A percentile compares a stretch with the other conserved stretches of the same genome.
Evolutionary conservation across 2,113 vertebrate genomes (phyloP).

Genomic region (Micronisus gabar): DNA sequence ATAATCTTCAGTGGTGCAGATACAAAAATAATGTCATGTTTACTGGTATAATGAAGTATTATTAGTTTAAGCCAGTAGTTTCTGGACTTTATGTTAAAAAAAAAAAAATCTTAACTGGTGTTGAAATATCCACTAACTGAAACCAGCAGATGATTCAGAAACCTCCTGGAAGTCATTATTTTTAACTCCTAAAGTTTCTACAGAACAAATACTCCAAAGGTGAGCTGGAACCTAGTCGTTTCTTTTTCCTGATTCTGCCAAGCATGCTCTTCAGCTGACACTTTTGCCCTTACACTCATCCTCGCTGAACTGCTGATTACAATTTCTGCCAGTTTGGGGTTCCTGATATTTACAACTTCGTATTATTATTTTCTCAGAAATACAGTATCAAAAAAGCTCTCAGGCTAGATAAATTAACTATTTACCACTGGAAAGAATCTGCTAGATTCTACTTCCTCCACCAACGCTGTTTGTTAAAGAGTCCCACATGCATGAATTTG

Average conservation of each 20-base stretch:
- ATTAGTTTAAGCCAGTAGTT: not conserved
- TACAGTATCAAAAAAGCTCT: not conserved
- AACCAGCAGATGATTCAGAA: not conserved
- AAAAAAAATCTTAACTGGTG: not conserved
- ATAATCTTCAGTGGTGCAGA: not conserved
- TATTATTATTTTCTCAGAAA: not conserved
- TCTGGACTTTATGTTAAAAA: not conserved
- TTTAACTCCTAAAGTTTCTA: not conserved
- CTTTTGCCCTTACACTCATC: not conserved
- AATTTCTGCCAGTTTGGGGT: not conserved
- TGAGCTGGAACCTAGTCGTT: not conserved
- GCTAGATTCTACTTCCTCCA: not conserved
- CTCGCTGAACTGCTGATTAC: not conserved
- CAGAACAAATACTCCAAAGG: not conserved
- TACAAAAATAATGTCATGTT: not conserved
- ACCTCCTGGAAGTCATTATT: not conserved
- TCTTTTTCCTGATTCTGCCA: not conserved
- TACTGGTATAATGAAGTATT: not conserved
- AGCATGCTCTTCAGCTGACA: not conserved
- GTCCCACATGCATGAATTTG: no score
- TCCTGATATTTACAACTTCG: not conserved
- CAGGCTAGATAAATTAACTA: not conserved
- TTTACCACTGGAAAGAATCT: not conserved
- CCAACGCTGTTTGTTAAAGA: not conserved
- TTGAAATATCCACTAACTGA: not conserved